These are phyloP conservation scores for Drosophila limbata DNA, from an alignment of 2,888 invertebrate species.

Conservation along the genomic window DNA sequence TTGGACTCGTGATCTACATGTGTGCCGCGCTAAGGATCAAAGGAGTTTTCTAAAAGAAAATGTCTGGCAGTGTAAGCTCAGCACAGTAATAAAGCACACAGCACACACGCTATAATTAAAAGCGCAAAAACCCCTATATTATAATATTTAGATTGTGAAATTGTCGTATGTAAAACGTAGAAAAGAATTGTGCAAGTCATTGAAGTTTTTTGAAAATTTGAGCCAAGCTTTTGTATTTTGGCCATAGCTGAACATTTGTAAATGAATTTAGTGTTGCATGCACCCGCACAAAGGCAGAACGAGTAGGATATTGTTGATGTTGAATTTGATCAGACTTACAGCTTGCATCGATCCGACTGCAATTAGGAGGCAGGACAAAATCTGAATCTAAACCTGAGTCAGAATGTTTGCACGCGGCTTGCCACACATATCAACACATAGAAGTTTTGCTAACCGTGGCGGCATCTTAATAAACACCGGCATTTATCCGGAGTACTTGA, in stretches of 20 bases:
- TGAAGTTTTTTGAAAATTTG: slow-evolving; percentile 51
- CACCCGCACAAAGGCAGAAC: slow-evolving; percentile 50
- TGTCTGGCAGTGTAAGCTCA: slow-evolving; percentile 43
- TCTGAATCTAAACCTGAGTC: not conserved
- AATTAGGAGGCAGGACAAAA: slow-evolving; percentile 9
- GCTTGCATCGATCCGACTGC: slow-evolving; percentile 27
- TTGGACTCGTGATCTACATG: slow-evolving; percentile 57
- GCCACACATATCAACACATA: slow-evolving; percentile 42
- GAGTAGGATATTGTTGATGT: slow-evolving; percentile 37
- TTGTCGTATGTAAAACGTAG: slow-evolving; percentile 41
- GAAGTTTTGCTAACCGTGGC: slow-evolving; percentile 13
- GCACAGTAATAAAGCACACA: slow-evolving; percentile 29
- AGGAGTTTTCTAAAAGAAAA: slow-evolving; percentile 74
- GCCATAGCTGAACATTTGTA: slow-evolving; percentile 72
- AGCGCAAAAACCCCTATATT: slow-evolving; percentile 37
- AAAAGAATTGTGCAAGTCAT: slow-evolving; percentile 41
- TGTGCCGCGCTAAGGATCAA: slow-evolving; percentile 50
- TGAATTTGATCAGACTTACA: slow-evolving; percentile 37
- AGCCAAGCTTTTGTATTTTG: slow-evolving; percentile 49
- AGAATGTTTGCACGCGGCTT: slow-evolving; percentile 54
- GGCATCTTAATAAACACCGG: slow-evolving; percentile 12
- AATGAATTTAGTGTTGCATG: slow-evolving; percentile 70
- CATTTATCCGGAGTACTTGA: slow-evolving; percentile 22
- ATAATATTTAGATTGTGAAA: slow-evolving; percentile 56
- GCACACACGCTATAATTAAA: slow-evolving; percentile 35